A percentile compares a stretch with the other conserved stretches of the same genome.
phyloP scores from a whole-genome alignment of 1,140 invertebrate species.

The Lordiphosa mommai region DNA sequence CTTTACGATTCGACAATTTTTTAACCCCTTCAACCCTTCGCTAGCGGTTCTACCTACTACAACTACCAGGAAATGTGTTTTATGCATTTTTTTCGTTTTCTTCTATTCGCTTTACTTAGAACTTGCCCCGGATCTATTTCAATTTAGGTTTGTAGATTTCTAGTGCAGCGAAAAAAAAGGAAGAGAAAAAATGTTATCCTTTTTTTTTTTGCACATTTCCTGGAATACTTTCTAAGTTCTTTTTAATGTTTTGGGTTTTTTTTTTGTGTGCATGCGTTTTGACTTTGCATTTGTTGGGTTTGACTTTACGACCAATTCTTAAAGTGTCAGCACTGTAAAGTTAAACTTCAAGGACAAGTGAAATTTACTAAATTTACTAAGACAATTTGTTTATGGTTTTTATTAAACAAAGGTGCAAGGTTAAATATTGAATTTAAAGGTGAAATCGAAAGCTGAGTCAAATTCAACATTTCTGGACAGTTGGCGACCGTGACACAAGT shows the following conservation, averaged over 20 bases:
- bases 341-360: too few species aligned
- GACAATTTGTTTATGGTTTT: too few species aligned
- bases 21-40: slow-evolving; percentile 64
- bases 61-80: slow-evolving; percentile 62
- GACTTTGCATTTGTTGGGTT: slow-evolving; percentile 69
- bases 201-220: slow-evolving; percentile 32
- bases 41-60: slow-evolving; percentile 18
- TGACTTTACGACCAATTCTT: slow-evolving; percentile 51
- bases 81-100: slow-evolving; percentile 29
- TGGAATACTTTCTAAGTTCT: slow-evolving; percentile 28
- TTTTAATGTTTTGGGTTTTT: slow-evolving; percentile 38
- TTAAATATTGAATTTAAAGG: too few species aligned
- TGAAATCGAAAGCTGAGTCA: too few species aligned
- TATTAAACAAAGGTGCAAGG: too few species aligned
- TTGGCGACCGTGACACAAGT: too few species aligned
- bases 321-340: too few species aligned
- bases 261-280: slow-evolving; percentile 40
- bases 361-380: too few species aligned
- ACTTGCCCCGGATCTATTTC: slow-evolving; percentile 48
- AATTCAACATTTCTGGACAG: too few species aligned
- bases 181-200: neutral
- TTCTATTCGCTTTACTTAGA: slow-evolving; percentile 31
- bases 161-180: too few species aligned
- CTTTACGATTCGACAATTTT: slow-evolving; percentile 58
- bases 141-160: slow-evolving; percentile 73